Base-by-base conservation (phyloP, 2,113 vertebrate species). In the Bubo bubo region DNA sequence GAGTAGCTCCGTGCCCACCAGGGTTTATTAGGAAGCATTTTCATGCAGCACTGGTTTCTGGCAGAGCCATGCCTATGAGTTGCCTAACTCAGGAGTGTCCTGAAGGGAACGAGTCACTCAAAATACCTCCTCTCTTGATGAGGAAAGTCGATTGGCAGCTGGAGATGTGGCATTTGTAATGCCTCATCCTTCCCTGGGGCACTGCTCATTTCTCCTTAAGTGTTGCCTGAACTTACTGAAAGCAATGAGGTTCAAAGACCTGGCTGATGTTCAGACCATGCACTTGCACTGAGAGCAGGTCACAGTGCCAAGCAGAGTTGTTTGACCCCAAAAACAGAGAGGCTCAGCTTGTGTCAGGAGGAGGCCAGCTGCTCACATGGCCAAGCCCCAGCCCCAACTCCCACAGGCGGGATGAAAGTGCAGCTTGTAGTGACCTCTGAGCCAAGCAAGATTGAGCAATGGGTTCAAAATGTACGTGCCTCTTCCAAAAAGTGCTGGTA, bases 311-410 rank as follows among this genome's bases (percentile, higher is more conserved):
- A 45, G 67, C 18, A 53, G 62, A 63, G 8, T 11, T 39, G 43
- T 50, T n/a, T 0, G 1, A 23, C 59, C 67, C 71, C 28, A 58
- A 68, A 95, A 72, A 7, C 1, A 5, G 41, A 92, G 79, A 67
- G 70, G 56, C 39, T 90, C 28, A 1, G 2, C 37, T 74, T 59
- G 22, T 32, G 53, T 6, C 72, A 74, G 23, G 34, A 68, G 32
- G 49, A 59, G 28, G 18, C 0, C 2, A 96, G 37, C 19, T 77
- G 49, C 45, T 82, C 41, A 9, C 0, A 0, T 0, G 0, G 47
- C 35, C 6, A 8, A 90, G 43, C 30, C 58, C 34, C 75, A 79
- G 35, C 22, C 62, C 28, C 1, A 1, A 2, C 23, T 82, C 47
- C 67, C 56, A n/a, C 12, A 7, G 27, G 16, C 2, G 7, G 56